These are phyloP conservation scores for Sinelater perroti DNA, from an alignment of 2,888 invertebrate genomes.

Conservation along the genomic window DNA sequence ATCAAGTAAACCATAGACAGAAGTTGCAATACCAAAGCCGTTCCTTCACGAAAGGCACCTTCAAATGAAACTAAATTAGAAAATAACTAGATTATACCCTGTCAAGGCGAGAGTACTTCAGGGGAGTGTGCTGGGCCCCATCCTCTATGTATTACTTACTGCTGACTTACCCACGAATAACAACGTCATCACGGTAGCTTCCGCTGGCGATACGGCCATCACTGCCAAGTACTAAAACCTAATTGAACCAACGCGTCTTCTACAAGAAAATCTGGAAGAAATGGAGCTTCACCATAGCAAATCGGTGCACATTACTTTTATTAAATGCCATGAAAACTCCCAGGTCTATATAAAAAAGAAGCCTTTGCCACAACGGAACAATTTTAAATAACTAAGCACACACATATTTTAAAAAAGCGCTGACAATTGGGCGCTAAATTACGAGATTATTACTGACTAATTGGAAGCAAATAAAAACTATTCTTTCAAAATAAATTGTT, in stretches of 20 bases:
- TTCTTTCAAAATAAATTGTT: too few relatives aligned
- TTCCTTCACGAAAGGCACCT: neutral
- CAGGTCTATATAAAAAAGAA: neutral
- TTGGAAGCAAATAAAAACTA: too few relatives aligned
- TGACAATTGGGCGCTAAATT: neutral
- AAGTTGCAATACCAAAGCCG: neutral
- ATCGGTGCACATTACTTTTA: neutral
- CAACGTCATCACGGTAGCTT: neutral
- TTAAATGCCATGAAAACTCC: neutral
- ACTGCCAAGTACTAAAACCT: neutral
- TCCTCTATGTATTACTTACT: too few relatives aligned
- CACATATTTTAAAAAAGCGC: neutral
- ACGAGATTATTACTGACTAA: too few relatives aligned
- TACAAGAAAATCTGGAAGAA: too few relatives aligned
- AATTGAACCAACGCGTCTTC: neutral
- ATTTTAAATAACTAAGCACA: neutral
- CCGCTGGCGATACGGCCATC: neutral
- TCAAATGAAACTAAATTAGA: neutral
- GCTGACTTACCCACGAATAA: too few relatives aligned
- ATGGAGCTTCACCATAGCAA: neutral
- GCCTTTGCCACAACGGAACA: neutral
- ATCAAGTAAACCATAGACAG: neutral
- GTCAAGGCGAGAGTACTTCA: neutral
- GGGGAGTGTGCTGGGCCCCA: too few relatives aligned
- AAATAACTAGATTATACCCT: neutral